A percentile compares a stretch with the other conserved stretches of the same genome.
phyloP scores from a whole-genome alignment of 2,113 vertebrate genomes.

The Anarrhichthys ocellatus region DNA sequence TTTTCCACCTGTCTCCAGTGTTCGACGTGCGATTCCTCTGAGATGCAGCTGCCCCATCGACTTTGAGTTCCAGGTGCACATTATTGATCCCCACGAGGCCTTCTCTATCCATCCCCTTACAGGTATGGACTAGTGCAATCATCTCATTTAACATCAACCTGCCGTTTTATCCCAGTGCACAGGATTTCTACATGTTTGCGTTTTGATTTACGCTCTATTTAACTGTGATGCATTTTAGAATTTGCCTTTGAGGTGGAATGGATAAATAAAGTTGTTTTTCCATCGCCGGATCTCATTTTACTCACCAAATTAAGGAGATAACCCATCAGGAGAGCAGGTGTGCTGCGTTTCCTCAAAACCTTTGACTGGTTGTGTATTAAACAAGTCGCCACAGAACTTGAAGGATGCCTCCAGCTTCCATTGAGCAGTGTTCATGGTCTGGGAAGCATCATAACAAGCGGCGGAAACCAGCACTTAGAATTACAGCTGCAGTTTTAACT shows the following conservation, averaged over 20 bases:
- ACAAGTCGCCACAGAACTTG: slow-evolving; percentile 37
- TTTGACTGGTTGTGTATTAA: slow-evolving; percentile 30
- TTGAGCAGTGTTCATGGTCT: slow-evolving; percentile 50
- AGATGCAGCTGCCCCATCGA: slow-evolving; percentile 93
- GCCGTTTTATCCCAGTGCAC: neutral
- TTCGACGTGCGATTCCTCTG: slow-evolving; percentile 86
- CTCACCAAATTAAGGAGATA: neutral
- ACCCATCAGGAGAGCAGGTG: slow-evolving; percentile 2
- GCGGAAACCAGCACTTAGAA: slow-evolving; percentile 49
- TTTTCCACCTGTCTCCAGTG: slow-evolving; percentile 52
- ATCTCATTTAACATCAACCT: neutral
- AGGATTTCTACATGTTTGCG: neutral
- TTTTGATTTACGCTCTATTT: neutral
- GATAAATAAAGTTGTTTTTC: neutral
- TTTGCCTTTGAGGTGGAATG: neutral
- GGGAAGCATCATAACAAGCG: slow-evolving; percentile 66
- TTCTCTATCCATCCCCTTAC: slow-evolving; percentile 86
- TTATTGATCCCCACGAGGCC: slow-evolving; percentile 86
- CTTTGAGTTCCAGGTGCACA: slow-evolving; percentile 90
- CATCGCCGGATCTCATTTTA: neutral
- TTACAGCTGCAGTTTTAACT: slow-evolving; percentile 17
- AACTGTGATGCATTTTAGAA: neutral
- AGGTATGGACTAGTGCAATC: slow-evolving; percentile 80
- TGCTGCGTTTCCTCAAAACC: slow-evolving; percentile 55
- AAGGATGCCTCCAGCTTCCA: slow-evolving; percentile 56